phyloP scores from a whole-genome alignment of 2,888 invertebrate genomes.

The Scaptomyza flava region DNA sequence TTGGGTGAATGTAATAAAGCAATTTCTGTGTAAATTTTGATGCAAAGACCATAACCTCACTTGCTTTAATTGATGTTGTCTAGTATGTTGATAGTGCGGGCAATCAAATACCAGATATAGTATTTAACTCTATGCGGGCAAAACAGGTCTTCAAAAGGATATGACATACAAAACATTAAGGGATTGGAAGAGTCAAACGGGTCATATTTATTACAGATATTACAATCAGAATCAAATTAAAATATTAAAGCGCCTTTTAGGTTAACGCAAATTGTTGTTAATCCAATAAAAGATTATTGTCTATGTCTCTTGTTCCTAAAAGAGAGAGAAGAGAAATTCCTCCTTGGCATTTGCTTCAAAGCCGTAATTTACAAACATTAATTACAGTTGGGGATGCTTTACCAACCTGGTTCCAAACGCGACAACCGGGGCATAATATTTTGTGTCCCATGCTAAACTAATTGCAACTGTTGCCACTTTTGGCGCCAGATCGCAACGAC shows the following conservation, averaged over 20 bases:
- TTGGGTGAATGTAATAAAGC: conserved; percentile 68
- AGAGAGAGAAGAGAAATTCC: not conserved
- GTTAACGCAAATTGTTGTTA: not conserved
- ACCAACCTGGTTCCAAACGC: conserved; percentile 2
- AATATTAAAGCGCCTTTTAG: not conserved
- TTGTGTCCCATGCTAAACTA: conserved; percentile 61
- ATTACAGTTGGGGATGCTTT: conserved; percentile 48
- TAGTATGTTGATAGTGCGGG: conserved; percentile 43
- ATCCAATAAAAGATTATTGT: not conserved
- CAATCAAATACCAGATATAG: conserved; percentile 43
- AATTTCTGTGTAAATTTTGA: conserved; percentile 75
- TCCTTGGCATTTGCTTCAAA: conserved; percentile 19
- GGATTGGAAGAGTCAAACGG: not conserved
- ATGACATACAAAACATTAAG: not conserved
- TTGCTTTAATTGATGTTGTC: conserved; percentile 65
- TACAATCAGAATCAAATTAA: not conserved
- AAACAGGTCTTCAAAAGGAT: conserved; percentile 2
- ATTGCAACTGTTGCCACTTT: conserved; percentile 67
- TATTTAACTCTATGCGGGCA: conserved; percentile 12
- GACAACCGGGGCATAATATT: conserved; percentile 47
- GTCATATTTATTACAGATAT: not conserved
- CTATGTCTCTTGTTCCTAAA: not conserved
- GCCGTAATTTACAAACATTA: conserved; percentile 65
- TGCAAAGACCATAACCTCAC: conserved; percentile 63
- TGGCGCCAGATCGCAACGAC: conserved; percentile 59